Conservation (phyloP, 2,797 vertebrate genomes). For the Syngnathus rostellatus region DNA sequence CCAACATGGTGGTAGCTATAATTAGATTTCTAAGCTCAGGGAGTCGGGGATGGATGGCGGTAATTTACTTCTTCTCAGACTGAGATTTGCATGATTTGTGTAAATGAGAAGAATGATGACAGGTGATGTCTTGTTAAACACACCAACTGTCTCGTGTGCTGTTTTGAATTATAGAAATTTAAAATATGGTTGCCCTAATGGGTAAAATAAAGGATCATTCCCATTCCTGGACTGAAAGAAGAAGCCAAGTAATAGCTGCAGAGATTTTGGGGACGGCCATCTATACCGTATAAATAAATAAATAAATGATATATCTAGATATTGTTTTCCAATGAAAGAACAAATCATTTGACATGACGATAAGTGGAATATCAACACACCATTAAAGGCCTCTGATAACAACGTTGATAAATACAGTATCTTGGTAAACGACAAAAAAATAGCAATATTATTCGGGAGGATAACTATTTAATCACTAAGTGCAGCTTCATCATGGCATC, state of each 20-base stretch:
- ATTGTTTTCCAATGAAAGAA: background rate
- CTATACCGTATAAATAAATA: background rate
- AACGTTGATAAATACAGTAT: background rate
- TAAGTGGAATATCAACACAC: background rate
- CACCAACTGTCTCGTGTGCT: background rate
- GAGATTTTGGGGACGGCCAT: background rate
- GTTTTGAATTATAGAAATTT: background rate
- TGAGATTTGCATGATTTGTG: background rate
- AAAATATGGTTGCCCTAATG: background rate
- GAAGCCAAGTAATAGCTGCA: background rate
- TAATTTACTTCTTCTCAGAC: background rate
- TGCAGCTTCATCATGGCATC: conserved; percentile 13
- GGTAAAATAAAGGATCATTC: background rate
- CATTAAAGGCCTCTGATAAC: background rate
- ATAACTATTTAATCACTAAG: conserved; percentile 28
- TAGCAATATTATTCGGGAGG: conserved; percentile 5
- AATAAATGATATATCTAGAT: too few relatives aligned
- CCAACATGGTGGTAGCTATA: background rate
- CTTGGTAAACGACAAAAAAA: conserved; percentile 14
- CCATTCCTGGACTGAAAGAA: background rate
- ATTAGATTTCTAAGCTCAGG: background rate
- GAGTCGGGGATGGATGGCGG: background rate
- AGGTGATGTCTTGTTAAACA: background rate
- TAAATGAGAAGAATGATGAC: background rate
- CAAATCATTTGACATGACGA: background rate